Evolutionary conservation across 2,113 vertebrate genomes (phyloP).

Genomic region (Seriola dumerili): DNA sequence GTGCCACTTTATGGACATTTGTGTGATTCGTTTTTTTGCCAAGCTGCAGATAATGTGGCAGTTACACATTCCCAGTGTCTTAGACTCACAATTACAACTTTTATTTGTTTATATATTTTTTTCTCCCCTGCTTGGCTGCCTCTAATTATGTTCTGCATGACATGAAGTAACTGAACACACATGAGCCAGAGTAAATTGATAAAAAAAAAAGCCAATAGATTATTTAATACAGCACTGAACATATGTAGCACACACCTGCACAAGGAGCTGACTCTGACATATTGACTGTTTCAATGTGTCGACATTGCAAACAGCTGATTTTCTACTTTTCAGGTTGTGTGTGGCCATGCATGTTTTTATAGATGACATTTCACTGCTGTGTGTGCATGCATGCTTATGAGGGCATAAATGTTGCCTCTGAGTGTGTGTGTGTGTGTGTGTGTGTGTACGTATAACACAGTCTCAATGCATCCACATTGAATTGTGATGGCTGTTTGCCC

Average conservation of each 20-base stretch:
- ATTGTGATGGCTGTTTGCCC: too few species aligned
- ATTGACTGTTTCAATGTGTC: background rate
- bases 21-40: too few species aligned
- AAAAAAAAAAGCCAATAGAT: background rate
- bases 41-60: too few species aligned
- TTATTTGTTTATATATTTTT: too few species aligned
- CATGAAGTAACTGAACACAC: background rate
- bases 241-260: background rate
- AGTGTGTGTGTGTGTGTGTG: background rate
- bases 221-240: background rate
- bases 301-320: background rate
- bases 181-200: too few species aligned
- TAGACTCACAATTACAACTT: too few species aligned
- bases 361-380: slow-evolving; percentile 36
- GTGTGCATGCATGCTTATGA: background rate
- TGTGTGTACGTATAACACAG: too few species aligned
- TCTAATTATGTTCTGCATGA: too few species aligned
- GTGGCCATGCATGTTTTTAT: background rate
- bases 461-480: too few species aligned
- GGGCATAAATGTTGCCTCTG: background rate
- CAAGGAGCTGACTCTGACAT: background rate
- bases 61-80: too few species aligned
- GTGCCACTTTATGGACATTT: too few species aligned
- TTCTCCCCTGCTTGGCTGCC: too few species aligned
- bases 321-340: background rate